Conservation (phyloP, 2,888 invertebrate genomes). For the Endomychus coccineus region DNA sequence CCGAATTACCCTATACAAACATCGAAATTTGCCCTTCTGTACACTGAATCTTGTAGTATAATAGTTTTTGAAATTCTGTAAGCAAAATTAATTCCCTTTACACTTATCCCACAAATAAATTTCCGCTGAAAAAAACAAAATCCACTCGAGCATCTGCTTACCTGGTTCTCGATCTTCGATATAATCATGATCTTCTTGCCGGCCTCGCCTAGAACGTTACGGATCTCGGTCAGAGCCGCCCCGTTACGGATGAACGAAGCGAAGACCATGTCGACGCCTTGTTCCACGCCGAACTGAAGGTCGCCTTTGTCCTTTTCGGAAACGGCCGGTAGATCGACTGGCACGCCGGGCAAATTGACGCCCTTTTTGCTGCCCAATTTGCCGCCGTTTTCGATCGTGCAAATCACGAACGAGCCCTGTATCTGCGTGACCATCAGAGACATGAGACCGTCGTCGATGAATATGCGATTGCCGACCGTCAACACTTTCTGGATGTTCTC, state of each 20-base stretch:
- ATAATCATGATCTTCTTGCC: conserved; percentile 93
- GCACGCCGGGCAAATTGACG: conserved; percentile 91
- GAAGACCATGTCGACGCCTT: conserved; percentile 93
- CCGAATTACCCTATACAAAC: too few species aligned
- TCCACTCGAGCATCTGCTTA: too few species aligned
- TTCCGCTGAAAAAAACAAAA: too few species aligned
- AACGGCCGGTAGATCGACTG: conserved; percentile 94
- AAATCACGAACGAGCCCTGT: conserved; percentile 55
- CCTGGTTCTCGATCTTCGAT: conserved; percentile 98
- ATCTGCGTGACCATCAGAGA: conserved; percentile 62
- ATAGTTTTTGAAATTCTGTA: too few species aligned
- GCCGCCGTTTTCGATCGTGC: conserved; percentile 93
- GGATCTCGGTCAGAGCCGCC: conserved; percentile 79
- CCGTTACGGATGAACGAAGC: conserved; percentile 96
- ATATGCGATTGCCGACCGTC: conserved; percentile 78
- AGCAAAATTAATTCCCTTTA: too few species aligned
- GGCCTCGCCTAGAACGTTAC: conserved; percentile 74
- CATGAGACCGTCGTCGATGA: conserved; percentile 94
- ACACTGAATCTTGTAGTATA: too few species aligned
- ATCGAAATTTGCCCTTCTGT: too few species aligned
- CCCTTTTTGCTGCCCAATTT: conserved; percentile 91
- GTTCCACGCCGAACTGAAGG: conserved; percentile 83
- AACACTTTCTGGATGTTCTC: conserved; percentile 91
- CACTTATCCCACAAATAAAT: too few species aligned
- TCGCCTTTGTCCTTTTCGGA: conserved; percentile 95